Percentiles rank a stretch among this genome's conserved stretches.
Evolutionary conservation across 1,140 invertebrate genomes (phyloP).

Genomic region (Vollenhovia emeryi): DNA sequence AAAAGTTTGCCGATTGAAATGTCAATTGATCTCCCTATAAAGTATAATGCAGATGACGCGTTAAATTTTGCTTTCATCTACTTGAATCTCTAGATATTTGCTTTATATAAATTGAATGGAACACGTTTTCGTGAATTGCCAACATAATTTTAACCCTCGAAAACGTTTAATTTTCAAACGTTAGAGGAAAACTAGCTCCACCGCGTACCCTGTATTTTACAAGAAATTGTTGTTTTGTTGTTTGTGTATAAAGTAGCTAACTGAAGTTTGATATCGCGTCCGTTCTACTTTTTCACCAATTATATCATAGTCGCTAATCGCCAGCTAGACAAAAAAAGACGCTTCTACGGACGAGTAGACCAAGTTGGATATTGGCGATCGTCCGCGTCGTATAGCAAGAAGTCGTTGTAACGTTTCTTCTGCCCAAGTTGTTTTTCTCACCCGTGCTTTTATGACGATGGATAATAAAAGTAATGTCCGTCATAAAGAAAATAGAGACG

Average conservation of each 20-base stretch:
- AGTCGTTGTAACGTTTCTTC: constrained; percentile 28
- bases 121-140: background rate
- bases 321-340: background rate
- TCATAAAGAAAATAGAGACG: constrained; percentile 75
- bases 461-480: constrained; percentile 79
- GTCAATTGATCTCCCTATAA: constrained; percentile 2
- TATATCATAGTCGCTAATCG: constrained; percentile 25
- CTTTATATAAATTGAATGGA: background rate
- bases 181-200: background rate
- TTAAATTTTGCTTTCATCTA: background rate
- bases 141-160: background rate
- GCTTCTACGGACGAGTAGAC: background rate
- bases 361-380: constrained; percentile 14
- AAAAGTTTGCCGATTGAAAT: background rate
- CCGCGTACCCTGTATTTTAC: background rate
- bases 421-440: constrained; percentile 58
- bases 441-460: constrained; percentile 54
- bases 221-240: background rate
- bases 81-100: background rate
- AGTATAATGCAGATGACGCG: background rate
- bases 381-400: background rate
- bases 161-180: background rate
- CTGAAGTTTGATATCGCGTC: background rate
- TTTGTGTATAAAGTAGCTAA: background rate
- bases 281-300: constrained; percentile 7